Evolutionary conservation across 2,888 invertebrate genomes (phyloP).

Genomic region (Spisula subtruncata): DNA sequence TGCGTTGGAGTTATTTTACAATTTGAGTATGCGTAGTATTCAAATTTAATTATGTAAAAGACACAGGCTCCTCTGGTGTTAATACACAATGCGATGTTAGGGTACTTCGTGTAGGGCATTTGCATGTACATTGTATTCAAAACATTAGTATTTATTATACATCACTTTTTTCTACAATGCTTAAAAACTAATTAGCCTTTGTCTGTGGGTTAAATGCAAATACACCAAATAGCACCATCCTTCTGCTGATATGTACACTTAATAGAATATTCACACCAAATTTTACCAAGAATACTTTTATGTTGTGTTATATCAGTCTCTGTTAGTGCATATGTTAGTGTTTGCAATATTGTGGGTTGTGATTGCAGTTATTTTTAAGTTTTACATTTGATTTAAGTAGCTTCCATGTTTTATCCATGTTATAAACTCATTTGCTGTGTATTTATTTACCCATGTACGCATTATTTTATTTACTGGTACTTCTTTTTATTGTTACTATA

Average conservation of each 20-base stretch:
- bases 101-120: neutral
- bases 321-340: neutral
- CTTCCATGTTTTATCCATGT: neutral
- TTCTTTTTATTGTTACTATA: neutral
- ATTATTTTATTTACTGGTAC: neutral
- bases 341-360: neutral
- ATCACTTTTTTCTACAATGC: neutral
- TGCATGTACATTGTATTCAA: neutral
- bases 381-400: neutral
- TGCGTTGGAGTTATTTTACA: too few relatives aligned
- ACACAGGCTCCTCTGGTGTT: neutral
- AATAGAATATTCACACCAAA: too few relatives aligned
- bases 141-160: neutral
- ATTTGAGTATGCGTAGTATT: too few relatives aligned
- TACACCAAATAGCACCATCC: too few relatives aligned
- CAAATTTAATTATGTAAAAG: too few relatives aligned
- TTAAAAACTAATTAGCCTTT: neutral
- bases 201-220: too few relatives aligned
- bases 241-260: too few relatives aligned
- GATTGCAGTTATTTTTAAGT: neutral
- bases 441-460: neutral
- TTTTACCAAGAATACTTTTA: too few relatives aligned
- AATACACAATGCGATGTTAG: neutral
- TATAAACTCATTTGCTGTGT: neutral
- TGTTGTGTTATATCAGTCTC: neutral